Conservation (phyloP, 2,113 vertebrate species). For the Myrmophylax atrothorax region DNA sequence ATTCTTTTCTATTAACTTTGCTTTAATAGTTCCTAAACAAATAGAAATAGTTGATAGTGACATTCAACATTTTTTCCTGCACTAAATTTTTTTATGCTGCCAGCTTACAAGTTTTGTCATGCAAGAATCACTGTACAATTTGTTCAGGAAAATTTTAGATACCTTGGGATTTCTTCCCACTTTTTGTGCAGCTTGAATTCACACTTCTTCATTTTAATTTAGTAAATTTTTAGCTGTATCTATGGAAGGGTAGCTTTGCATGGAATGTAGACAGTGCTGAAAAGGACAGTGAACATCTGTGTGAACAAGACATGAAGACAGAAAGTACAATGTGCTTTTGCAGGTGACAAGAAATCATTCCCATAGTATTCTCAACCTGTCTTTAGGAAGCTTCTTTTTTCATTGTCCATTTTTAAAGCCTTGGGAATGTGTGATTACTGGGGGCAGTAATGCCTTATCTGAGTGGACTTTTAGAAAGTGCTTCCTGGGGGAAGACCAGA, state of each 20-base stretch:
- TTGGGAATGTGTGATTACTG: neutral
- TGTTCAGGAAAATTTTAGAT: neutral
- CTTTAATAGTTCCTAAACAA: neutral
- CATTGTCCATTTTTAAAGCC: neutral
- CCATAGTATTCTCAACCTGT: neutral
- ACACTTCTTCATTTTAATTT: neutral
- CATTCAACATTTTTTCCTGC: neutral
- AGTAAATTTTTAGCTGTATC: neutral
- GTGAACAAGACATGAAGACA: neutral
- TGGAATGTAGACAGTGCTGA: neutral
- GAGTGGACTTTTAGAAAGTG: neutral
- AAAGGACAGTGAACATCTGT: neutral
- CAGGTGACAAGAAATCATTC: neutral
- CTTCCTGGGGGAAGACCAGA: neutral
- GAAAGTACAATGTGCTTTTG: neutral
- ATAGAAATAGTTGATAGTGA: neutral
- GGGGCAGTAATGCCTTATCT: neutral
- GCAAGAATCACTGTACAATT: neutral
- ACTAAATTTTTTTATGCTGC: neutral
- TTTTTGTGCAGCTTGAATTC: neutral
- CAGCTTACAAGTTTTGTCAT: neutral
- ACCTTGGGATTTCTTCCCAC: neutral
- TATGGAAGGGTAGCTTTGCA: neutral
- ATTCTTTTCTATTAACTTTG: neutral
- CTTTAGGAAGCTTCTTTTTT: neutral